Conservation (phyloP, 2,888 invertebrate genomes). For the Osedax fenrisi region DNA sequence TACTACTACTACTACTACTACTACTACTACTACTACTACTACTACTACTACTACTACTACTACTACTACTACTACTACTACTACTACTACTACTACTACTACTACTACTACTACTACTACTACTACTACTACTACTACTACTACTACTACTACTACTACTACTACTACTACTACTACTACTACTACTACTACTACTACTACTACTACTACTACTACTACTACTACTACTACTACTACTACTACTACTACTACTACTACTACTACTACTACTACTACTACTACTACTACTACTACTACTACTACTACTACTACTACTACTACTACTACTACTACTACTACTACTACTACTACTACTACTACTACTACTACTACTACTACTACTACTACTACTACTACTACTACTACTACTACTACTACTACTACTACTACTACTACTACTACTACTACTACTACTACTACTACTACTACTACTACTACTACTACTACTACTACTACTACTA, state of each 20-base stretch:
- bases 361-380: constrained; percentile 19
- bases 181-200: constrained; percentile 23
- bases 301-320: too few relatives aligned
- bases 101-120: constrained; percentile 9
- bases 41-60: constrained; percentile 5
- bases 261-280: not conserved
- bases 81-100: not conserved
- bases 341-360: constrained; percentile 17
- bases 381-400: constrained; percentile 3
- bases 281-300: too few relatives aligned
- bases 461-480: constrained; percentile 12
- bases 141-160: constrained; percentile 4
- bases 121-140: constrained; percentile 9
- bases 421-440: constrained; percentile 11
- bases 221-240: constrained; percentile 15
- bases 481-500: not conserved
- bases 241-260: not conserved
- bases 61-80: constrained; percentile 12
- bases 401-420: constrained; percentile 1
- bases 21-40: not conserved
- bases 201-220: constrained; percentile 17
- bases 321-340: constrained; percentile 4
- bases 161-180: constrained; percentile 22
- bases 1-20: constrained; percentile 16
- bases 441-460: constrained; percentile 3